Evolutionary conservation across 2,113 vertebrate species (phyloP), one percentile per base, ranked within the genome.

Genomic region (Elaphurus davidianus): DNA sequence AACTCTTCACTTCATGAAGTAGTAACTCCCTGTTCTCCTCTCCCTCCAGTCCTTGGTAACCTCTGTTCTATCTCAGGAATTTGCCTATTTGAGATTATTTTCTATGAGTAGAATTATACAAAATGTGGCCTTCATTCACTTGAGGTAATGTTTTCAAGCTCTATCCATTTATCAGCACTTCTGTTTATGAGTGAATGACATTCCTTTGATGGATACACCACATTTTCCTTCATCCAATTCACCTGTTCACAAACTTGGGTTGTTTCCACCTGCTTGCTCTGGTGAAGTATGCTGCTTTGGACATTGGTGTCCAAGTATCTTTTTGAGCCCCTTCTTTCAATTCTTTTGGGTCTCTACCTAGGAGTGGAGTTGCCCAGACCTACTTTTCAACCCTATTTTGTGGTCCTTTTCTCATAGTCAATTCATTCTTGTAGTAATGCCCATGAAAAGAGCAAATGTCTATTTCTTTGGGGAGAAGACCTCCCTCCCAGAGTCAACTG

Each of bases 81-180:
- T 90, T 96, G 27, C 36, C 55, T 87, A 55, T 82, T 94, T 27
- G 95, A 91, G 62, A 23, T 94, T 94, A 64, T 87, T 97, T 94
- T 30, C 45, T 67, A 47, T 76, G 79, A 87, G 25, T 96, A 15
- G 28, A 97, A 74, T 87, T 54, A 5, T 92, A 62, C 9, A 83
- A 40, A 62, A 79, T 40, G 17, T 92, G 12, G n/a, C 11, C 40
- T 91, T 92, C 12, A 84, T 93, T 95, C 30, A 82, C n/a, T 62
- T 50, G 55, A 57, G 9, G 57, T 79, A 54, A 45, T 91, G 55
- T 97, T 97, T 95, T 87, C 57, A 67, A 85, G 27, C 79, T 60
- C 95, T n/a, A 71, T 87, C 84, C 50, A 74, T 40, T 9, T 81
- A 59, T 90, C 67, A 78, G n/a, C 52, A 87, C 45, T 54, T 90